Base-by-base conservation (phyloP, 2,113 vertebrate species). In the Indicator indicator region DNA sequence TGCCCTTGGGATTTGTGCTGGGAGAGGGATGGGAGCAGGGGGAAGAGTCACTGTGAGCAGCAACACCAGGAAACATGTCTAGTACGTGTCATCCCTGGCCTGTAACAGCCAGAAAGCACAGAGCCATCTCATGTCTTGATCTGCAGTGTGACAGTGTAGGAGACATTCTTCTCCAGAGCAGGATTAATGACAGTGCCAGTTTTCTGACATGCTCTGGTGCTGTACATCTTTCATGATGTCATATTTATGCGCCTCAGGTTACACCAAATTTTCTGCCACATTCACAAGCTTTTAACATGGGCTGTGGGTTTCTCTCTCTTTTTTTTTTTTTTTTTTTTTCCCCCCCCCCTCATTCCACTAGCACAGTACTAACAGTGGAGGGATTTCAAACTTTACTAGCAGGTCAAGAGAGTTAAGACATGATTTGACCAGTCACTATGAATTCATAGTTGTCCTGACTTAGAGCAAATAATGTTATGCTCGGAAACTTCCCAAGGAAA, bases 371-470 rank as follows among this genome's bases (percentile, higher is more conserved):
- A 46, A 84, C 30, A 88, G 56, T 58, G 71, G 72, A 90, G 28
- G 42, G 42, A 70, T 74, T 83, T 84, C 75, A 86, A 78, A 71
- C 48, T 89, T 62, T 26, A 56, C 55, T 44, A 73, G 75, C 46
- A 63, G 16, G 30, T 46, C 74, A 77, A 27, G 69, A 86, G 50
- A 54, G 62, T 17, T 23, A 16, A 30, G 80, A 14, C 68, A 23
- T 59, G 13, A 76, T 92, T 93, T 92, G 70, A 50, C 68, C 68
- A 70, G 84, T 42, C 42, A 44, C 42, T 64, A 36, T 74, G 54
- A 89, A 74, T 89, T 82, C 19, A 5, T 83, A 42, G 27, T 85
- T 82, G 64, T 89, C 33, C 44, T 90, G 64, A 48, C 74, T 33
- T 71, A 87, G 32, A 63, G 24, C 38, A 93, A 88, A 63, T 74